Conservation (phyloP, 64 coral and sea anemone genomes). For the Orbicella faveolata region DNA sequence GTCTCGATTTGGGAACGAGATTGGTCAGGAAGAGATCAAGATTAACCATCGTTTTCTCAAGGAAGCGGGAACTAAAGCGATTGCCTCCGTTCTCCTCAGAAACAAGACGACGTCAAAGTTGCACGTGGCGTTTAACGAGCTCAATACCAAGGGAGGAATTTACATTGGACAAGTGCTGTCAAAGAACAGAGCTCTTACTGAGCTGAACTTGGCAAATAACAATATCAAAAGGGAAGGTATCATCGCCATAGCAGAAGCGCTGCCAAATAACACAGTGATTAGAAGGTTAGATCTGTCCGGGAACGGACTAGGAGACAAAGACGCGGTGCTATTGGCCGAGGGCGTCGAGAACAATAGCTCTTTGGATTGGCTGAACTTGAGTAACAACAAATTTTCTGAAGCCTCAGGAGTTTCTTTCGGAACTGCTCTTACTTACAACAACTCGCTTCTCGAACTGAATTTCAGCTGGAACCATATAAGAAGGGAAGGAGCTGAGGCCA, state of each 20-base stretch:
- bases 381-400: slow-evolving; percentile 85
- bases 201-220: slow-evolving; percentile 82
- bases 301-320: slow-evolving; percentile 77
- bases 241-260: slow-evolving; percentile 61
- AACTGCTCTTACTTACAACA: slow-evolving; percentile 73
- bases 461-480: slow-evolving; percentile 91
- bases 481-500: slow-evolving; percentile 57
- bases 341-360: slow-evolving; percentile 77
- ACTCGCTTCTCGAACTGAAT: slow-evolving; percentile 68
- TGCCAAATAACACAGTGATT: slow-evolving; percentile 62
- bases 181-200: slow-evolving; percentile 63
- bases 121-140: slow-evolving; percentile 59
- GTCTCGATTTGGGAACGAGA: slow-evolving; percentile 69
- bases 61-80: slow-evolving; percentile 63
- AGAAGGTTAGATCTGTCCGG: slow-evolving; percentile 74
- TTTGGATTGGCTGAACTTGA: slow-evolving; percentile 66
- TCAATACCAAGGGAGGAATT: slow-evolving; percentile 51
- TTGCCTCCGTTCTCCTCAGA: slow-evolving; percentile 50
- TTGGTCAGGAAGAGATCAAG: slow-evolving; percentile 81
- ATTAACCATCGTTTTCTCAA: slow-evolving; percentile 78
- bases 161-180: slow-evolving; percentile 67
- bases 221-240: slow-evolving; percentile 66
- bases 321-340: slow-evolving; percentile 61
- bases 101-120: slow-evolving; percentile 68
- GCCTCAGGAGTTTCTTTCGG: slow-evolving; percentile 71